Conservation (phyloP, 2,113 vertebrate species). For the Dasyprocta punctata region DNA sequence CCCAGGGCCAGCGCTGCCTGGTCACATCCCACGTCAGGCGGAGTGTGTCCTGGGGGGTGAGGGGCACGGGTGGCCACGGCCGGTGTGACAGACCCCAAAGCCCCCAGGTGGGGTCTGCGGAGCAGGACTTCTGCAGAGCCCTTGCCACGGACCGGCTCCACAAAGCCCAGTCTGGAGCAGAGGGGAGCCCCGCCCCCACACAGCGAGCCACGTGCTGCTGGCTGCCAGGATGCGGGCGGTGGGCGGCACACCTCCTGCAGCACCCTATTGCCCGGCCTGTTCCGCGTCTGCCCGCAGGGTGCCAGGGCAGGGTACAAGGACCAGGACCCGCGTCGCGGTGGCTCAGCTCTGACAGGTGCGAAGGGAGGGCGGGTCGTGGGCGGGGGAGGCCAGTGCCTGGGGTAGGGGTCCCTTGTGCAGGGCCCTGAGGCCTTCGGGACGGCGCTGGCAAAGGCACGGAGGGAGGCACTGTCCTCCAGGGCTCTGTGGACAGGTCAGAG, state of each 20-base stretch:
- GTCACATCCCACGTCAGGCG: neutral
- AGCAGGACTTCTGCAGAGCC: neutral
- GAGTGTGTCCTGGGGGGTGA: neutral
- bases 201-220: too few species aligned
- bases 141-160: neutral
- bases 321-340: neutral
- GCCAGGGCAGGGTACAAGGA: neutral
- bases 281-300: neutral
- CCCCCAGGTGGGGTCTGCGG: neutral
- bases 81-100: neutral
- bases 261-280: neutral
- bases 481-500: neutral
- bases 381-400: neutral
- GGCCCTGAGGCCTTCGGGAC: too few species aligned
- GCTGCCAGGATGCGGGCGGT: neutral
- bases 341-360: neutral
- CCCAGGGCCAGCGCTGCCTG: neutral
- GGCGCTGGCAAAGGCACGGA: neutral
- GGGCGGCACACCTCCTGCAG: neutral
- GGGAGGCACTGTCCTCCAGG: neutral
- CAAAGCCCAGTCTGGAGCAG: too few species aligned
- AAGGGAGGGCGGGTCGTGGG: neutral
- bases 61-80: neutral
- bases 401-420: neutral
- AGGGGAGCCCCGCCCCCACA: too few species aligned